Conservation (phyloP, 2,888 invertebrate species). For the Mythimna pallens region DNA sequence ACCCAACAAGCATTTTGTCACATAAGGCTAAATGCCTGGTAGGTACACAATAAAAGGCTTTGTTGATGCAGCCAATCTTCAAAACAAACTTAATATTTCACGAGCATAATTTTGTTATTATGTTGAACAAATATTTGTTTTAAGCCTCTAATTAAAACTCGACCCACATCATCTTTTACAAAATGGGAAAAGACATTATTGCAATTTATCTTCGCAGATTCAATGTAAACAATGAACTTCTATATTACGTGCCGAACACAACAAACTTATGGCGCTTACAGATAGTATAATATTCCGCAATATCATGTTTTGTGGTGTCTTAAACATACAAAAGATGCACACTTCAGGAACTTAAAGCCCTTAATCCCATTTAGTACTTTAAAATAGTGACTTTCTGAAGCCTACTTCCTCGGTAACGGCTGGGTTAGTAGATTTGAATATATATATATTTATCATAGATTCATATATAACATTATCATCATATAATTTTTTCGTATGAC, state of each 20-base stretch:
- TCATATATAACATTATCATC: too few relatives aligned
- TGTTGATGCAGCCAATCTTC: too few relatives aligned
- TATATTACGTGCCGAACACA: not conserved
- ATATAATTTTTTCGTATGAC: too few relatives aligned
- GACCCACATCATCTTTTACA: constrained; percentile 8
- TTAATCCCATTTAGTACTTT: too few relatives aligned
- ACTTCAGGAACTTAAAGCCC: not conserved
- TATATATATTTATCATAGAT: too few relatives aligned
- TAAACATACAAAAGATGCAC: not conserved
- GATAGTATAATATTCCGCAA: not conserved
- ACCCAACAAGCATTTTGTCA: constrained; percentile 1
- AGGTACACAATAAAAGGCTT: not conserved
- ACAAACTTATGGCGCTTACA: not conserved
- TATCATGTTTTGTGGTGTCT: not conserved
- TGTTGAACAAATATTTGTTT: constrained; percentile 29
- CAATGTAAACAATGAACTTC: not conserved
- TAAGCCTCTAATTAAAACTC: constrained; percentile 13
- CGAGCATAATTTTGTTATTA: constrained; percentile 1
- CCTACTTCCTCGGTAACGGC: too few relatives aligned
- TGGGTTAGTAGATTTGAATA: too few relatives aligned
- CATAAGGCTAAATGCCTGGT: not conserved
- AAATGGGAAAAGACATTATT: not conserved
- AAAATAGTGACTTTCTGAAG: too few relatives aligned
- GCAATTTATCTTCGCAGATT: constrained; percentile 4
- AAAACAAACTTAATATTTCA: not conserved